These are phyloP conservation scores for Cladorhizidae sp. DNA, from an alignment of 37 sponge, comb jelly and placozoan genomes.

Conservation along the genomic window DNA sequence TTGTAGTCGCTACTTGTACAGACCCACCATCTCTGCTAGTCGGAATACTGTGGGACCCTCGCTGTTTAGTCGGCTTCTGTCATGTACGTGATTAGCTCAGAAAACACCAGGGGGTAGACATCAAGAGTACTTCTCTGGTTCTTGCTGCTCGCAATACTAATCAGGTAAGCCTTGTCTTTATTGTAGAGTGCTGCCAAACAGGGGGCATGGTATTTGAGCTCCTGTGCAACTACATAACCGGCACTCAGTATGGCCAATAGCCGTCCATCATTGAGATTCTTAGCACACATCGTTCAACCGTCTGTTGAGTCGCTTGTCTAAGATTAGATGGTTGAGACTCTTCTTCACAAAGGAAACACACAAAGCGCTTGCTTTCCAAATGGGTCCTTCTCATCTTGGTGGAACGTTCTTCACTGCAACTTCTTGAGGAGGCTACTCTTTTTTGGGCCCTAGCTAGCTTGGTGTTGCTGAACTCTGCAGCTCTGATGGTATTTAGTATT, in stretches of 20 bases:
- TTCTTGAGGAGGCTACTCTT: background rate
- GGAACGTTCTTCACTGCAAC: background rate
- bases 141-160: background rate
- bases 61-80: background rate
- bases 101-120: background rate
- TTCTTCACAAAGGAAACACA: no score
- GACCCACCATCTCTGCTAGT: background rate
- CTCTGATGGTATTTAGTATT: background rate
- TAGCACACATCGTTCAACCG: background rate
- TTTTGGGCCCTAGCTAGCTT: background rate
- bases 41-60: background rate
- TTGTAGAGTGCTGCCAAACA: background rate
- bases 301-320: constrained; percentile 12
- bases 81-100: background rate
- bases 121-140: background rate
- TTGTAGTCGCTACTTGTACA: background rate
- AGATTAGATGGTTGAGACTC: no score
- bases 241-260: background rate
- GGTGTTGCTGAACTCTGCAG: background rate
- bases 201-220: background rate
- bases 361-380: no score
- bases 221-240: background rate
- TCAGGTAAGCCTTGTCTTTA: background rate
- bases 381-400: no score
- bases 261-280: background rate